phyloP scores from a whole-genome alignment of 2,797 vertebrate genomes.

The Buphagus erythrorhynchus region DNA sequence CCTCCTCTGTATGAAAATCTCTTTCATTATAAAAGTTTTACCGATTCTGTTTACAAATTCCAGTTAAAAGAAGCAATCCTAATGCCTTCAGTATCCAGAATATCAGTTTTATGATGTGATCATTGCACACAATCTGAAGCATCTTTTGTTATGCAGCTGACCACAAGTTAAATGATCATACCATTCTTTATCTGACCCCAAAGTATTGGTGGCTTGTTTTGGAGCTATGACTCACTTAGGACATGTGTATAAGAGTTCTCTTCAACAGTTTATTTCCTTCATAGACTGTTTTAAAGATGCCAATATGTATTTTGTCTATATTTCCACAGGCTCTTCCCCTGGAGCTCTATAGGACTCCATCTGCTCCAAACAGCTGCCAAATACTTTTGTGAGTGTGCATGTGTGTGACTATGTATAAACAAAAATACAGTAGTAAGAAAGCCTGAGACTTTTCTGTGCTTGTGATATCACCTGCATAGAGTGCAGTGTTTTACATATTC shows the following conservation, averaged over 20 bases:
- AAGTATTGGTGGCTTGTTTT: background rate
- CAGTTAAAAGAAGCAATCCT: background rate
- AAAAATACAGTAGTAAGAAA: background rate
- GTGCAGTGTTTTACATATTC: background rate
- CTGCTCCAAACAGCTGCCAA: slow-evolving; percentile 49
- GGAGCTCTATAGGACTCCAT: slow-evolving; percentile 20
- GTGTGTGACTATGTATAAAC: background rate
- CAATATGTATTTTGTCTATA: background rate
- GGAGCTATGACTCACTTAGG: background rate
- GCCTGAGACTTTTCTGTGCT: background rate
- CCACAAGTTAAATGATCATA: background rate
- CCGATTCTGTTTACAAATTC: background rate
- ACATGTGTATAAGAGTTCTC: background rate
- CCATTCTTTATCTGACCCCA: background rate
- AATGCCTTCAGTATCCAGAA: background rate
- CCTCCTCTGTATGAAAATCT: background rate
- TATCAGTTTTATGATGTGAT: background rate
- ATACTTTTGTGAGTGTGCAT: background rate
- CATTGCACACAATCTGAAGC: background rate
- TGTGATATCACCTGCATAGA: background rate
- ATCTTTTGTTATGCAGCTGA: background rate
- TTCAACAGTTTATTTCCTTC: slow-evolving; percentile 10
- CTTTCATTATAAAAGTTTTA: background rate
- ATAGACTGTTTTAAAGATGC: background rate
- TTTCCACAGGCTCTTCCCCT: slow-evolving; percentile 20